A percentile compares a stretch with the other conserved stretches of the same genome.
Evolutionary conservation across 2,797 vertebrate species (phyloP).

Genomic region (Pseudomugil tenellus): DNA sequence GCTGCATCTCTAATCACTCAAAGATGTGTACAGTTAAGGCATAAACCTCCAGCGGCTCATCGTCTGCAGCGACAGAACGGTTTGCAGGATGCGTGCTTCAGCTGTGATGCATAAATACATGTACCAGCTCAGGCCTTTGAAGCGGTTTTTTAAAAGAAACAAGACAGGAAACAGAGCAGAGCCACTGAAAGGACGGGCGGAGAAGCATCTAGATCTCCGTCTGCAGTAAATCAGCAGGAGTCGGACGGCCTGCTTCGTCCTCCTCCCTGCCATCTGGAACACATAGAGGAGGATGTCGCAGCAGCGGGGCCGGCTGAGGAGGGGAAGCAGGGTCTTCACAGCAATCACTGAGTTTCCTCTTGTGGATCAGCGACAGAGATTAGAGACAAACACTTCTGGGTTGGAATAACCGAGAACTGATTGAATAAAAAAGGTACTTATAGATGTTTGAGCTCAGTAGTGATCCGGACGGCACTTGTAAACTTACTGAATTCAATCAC

Average conservation of each 20-base stretch:
- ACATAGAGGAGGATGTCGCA: slow-evolving; percentile 57
- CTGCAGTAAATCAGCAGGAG: slow-evolving; percentile 58
- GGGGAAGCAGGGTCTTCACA: slow-evolving; percentile 41
- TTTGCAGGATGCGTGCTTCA: slow-evolving; percentile 1
- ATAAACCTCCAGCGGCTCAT: not conserved
- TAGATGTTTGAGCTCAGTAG: not conserved
- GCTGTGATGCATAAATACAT: not conserved
- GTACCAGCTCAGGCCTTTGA: slow-evolving; percentile 31
- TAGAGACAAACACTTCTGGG: not conserved
- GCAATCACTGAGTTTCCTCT: slow-evolving; percentile 53
- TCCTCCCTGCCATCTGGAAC: slow-evolving; percentile 61
- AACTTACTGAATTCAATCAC: too few species aligned
- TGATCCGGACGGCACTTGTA: too few species aligned
- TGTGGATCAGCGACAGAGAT: slow-evolving; percentile 15
- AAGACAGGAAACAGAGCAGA: slow-evolving; percentile 50
- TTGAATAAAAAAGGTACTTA: not conserved
- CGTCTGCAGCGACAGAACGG: not conserved
- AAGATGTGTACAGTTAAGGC: slow-evolving; percentile 1
- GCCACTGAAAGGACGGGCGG: slow-evolving; percentile 18
- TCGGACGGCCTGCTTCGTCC: slow-evolving; percentile 21
- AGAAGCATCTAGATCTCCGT: slow-evolving; percentile 34
- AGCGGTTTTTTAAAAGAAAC: slow-evolving; percentile 41
- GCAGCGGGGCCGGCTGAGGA: slow-evolving; percentile 23
- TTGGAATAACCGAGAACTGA: not conserved
- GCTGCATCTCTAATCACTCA: not conserved